A percentile compares a stretch with the other conserved stretches of the same genome.
phyloP scores from a whole-genome alignment of 2,113 vertebrate genomes.

The Nipponia nippon region DNA sequence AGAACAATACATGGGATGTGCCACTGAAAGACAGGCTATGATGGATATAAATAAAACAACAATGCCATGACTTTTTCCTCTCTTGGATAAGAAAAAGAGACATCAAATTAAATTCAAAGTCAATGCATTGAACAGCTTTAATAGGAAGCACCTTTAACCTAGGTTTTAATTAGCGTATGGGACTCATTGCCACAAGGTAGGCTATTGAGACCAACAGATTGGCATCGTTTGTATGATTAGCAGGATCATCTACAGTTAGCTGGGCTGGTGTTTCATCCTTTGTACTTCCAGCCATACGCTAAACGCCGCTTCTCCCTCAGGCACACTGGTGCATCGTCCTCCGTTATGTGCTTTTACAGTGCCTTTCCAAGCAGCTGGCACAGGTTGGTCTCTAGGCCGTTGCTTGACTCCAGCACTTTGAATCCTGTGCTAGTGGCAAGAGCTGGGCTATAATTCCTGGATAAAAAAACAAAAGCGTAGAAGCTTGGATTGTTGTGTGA shows the following conservation, averaged over 20 bases:
- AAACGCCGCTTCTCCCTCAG: neutral
- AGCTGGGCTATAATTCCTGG: neutral
- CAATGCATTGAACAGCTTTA: conserved; percentile 20
- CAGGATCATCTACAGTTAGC: neutral
- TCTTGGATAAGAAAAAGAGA: neutral
- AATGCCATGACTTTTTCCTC: neutral
- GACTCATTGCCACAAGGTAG: conserved; percentile 21
- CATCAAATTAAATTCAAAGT: conserved; percentile 26
- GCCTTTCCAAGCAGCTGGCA: conserved; percentile 28
- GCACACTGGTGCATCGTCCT: neutral
- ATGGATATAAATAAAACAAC: conserved; percentile 22
- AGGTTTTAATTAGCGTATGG: conserved; percentile 15
- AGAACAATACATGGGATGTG: neutral
- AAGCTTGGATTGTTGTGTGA: neutral
- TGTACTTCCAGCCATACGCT: neutral
- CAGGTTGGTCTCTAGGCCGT: neutral
- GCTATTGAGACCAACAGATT: conserved; percentile 12
- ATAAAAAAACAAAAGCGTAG: neutral
- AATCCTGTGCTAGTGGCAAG: neutral
- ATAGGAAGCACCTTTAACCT: conserved; percentile 44
- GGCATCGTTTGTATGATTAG: neutral
- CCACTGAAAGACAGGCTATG: neutral
- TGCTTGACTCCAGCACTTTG: neutral
- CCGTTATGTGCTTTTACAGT: neutral
- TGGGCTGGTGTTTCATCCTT: neutral